A percentile compares a stretch with the other conserved stretches of the same genome.
Conservation (phyloP, 2,113 vertebrate genomes). For the Anthoscopus minutus region DNA sequence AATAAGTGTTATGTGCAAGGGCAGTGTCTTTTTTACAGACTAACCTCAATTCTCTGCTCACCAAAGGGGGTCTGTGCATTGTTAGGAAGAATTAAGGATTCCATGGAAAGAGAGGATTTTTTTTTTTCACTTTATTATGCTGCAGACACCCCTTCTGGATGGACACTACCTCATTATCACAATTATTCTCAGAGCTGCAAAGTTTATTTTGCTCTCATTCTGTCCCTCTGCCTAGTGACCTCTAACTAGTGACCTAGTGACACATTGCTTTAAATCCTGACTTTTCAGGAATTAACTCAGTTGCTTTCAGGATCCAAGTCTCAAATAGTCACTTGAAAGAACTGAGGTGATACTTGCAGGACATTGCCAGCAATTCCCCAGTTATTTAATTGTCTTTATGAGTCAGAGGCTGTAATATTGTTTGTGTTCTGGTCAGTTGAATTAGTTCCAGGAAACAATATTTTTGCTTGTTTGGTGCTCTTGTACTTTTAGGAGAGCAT, state of each 20-base stretch:
- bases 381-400: neutral
- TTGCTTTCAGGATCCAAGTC: neutral
- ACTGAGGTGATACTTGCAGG: neutral
- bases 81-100: neutral
- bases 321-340: neutral
- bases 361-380: neutral
- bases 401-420: neutral
- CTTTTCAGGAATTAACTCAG: neutral
- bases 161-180: neutral
- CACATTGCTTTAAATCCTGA: neutral
- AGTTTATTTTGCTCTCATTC: neutral
- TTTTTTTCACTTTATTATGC: neutral
- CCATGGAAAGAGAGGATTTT: neutral
- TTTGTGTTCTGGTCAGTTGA: neutral
- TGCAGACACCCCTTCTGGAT: neutral
- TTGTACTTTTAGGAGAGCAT: neutral
- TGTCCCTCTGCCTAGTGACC: neutral
- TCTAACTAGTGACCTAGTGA: neutral
- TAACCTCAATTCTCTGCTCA: neutral
- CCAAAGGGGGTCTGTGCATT: neutral
- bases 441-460: neutral
- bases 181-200: neutral
- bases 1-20: neutral
- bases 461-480: neutral
- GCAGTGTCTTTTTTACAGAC: neutral